phyloP scores from a whole-genome alignment of 2,113 vertebrate genomes.

The Merops nubicus region DNA sequence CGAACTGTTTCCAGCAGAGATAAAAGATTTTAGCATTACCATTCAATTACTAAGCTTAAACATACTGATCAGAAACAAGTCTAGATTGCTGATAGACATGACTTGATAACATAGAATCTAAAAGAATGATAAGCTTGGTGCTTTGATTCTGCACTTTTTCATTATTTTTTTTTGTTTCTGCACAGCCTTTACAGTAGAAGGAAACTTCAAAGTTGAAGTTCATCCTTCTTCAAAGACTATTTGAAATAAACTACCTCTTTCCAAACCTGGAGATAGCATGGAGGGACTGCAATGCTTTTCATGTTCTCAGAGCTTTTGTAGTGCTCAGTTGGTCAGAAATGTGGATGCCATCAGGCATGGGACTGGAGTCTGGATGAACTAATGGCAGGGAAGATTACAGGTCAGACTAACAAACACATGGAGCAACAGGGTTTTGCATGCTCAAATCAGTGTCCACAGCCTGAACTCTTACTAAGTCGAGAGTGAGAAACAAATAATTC shows the following conservation, averaged over 20 bases:
- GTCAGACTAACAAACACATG: not conserved
- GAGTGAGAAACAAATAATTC: not conserved
- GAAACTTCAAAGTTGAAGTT: not conserved
- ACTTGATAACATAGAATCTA: not conserved
- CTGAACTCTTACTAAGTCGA: not conserved
- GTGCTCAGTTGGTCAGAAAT: constrained; percentile 69
- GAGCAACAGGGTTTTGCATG: not conserved
- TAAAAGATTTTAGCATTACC: not conserved
- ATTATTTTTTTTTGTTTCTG: not conserved
- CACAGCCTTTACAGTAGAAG: not conserved
- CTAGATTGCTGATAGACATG: not conserved
- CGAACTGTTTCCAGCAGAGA: not conserved
- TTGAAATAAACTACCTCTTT: constrained; percentile 47
- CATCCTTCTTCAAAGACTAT: not conserved
- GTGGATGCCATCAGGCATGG: constrained; percentile 70
- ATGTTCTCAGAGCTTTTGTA: constrained; percentile 77
- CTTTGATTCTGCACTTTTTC: not conserved
- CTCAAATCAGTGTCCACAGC: not conserved
- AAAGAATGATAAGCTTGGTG: not conserved
- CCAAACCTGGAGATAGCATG: constrained; percentile 77
- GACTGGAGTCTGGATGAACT: constrained; percentile 73
- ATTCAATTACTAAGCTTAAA: not conserved
- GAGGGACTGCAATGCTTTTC: constrained; percentile 73
- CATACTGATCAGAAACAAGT: not conserved
- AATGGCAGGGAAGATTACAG: constrained; percentile 22